phyloP scores from a whole-genome alignment of 2,113 vertebrate genomes.

The Macrotis lagotis region DNA sequence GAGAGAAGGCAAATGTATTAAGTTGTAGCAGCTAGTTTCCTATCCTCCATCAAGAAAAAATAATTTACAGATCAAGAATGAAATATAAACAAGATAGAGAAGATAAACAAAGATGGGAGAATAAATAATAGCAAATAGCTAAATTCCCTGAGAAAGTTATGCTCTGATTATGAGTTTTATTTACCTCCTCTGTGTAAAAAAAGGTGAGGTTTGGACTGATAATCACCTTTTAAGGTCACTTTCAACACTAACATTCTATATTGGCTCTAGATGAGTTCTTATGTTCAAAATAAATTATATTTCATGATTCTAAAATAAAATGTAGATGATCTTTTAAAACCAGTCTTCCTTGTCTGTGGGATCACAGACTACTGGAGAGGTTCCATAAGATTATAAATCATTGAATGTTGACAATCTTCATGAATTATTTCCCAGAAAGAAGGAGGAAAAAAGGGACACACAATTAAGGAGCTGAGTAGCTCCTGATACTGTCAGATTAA shows the following conservation, averaged over 20 bases:
- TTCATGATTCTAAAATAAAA: not conserved
- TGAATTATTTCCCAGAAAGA: not conserved
- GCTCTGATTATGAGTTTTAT: not conserved
- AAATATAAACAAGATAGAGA: not conserved
- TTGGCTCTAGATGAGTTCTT: not conserved
- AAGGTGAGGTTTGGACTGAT: not conserved
- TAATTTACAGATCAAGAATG: not conserved
- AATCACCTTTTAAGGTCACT: not conserved
- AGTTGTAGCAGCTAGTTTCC: not conserved
- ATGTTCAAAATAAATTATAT: not conserved
- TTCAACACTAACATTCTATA: not conserved
- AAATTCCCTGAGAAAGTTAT: not conserved
- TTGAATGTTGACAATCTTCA: not conserved
- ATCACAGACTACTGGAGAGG: not conserved
- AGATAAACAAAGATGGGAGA: not conserved
- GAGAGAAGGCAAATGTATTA: not conserved
- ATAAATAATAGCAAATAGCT: too few species aligned
- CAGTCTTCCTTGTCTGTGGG: not conserved
- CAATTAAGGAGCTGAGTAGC: not conserved
- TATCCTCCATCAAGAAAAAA: not conserved
- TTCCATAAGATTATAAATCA: not conserved
- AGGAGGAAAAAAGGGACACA: not conserved
- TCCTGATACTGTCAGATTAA: not conserved
- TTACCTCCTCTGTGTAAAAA: not conserved
- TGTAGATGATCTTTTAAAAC: not conserved